Percentiles rank a stretch among this genome's conserved stretches.
Conservation (phyloP, 2,113 vertebrate genomes). For the Callipepla squamata region DNA sequence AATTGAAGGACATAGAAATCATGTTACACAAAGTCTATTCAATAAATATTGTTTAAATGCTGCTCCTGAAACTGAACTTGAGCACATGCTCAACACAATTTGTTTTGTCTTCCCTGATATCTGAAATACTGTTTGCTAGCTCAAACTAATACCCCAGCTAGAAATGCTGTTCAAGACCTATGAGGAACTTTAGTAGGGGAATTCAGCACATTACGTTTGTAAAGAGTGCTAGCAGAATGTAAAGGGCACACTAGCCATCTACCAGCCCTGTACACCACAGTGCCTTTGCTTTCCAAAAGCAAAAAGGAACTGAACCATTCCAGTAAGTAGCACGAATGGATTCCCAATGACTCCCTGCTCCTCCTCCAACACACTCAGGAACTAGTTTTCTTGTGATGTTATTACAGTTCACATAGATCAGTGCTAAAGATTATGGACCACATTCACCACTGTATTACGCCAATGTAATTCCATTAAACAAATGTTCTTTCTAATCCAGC, state of each 20-base stretch:
- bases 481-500: constrained; percentile 20
- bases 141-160: neutral
- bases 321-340: neutral
- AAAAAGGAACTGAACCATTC: neutral
- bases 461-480: constrained; percentile 1
- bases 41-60: neutral
- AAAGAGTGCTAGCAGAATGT: neutral
- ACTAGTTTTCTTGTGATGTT: constrained; percentile 9
- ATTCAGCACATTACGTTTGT: neutral
- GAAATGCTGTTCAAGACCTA: neutral
- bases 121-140: neutral
- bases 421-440: neutral
- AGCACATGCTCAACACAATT: neutral
- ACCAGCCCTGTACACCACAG: fast-evolving
- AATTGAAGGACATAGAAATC: neutral
- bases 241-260: neutral
- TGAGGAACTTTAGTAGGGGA: neutral
- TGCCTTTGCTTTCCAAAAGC: neutral
- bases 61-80: neutral
- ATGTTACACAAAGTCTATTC: neutral
- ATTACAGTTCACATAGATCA: neutral
- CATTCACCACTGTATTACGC: neutral
- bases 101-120: neutral
- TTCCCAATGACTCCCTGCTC: neutral
- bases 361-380: neutral